Evolutionary conservation across 2,888 invertebrate species (phyloP), one percentile per base, ranked within the genome.

Genomic region (Volucella inflata): DNA sequence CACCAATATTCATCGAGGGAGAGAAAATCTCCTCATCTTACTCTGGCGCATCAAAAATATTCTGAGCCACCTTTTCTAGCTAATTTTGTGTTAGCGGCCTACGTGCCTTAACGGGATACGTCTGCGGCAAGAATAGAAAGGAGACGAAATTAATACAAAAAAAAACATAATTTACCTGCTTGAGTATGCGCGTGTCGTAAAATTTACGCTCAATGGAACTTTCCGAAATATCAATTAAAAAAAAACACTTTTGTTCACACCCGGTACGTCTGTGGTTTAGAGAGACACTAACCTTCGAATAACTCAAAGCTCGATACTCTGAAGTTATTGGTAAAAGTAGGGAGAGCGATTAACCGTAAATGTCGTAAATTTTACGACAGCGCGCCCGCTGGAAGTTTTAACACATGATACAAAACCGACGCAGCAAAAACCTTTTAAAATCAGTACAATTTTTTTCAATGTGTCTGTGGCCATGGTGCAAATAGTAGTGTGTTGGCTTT

Each of bases 231-330:
- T 48, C 48, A 10, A 48, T 48, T n/a, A n/a, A 42, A 42, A 42
- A 42, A 42, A 42, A 42, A 42, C 44, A 48, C 48, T 10, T 48
- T 48, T 48, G 3, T 48, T 10, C 48, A 10, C 48, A 48, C 48
- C 48, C 48, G 48, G 48, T 48, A 48, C 48, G 48, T 48, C 48
- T 48, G 48, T 8, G 14, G 48, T 3, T 48, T 48, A 10, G 10
- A 48, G 48, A 48, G 48, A 48, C 48, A 48, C 48, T 48, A 48
- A n/a, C n/a, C n/a, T n/a, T n/a, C n/a, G n/a, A n/a, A n/a, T n/a
- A n/a, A n/a, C n/a, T n/a, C n/a, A n/a, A 48, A 48, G 48, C 6
- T 48, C 48, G 48, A 48, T 48, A 48, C 48, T 48, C 48, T 48
- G n/a, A 48, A 48, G 11, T 48, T 8, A 48, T 10, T 48, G 48